Conservation (phyloP, 1,140 invertebrate genomes). For the Berghia stephanieae region DNA sequence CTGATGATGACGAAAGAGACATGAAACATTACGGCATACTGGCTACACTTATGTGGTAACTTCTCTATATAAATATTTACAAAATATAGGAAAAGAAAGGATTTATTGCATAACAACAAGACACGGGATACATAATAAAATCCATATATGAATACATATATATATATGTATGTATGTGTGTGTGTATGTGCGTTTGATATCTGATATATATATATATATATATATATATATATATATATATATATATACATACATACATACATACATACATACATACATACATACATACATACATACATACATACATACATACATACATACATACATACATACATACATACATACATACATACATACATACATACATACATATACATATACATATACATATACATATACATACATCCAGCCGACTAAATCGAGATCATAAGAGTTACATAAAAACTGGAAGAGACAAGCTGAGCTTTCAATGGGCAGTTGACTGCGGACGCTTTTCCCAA, state of each 20-base stretch:
- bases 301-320: background rate
- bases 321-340: background rate
- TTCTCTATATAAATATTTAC: too few relatives aligned
- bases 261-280: slow-evolving; percentile 24
- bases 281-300: slow-evolving; percentile 8
- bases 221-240: slow-evolving; percentile 24
- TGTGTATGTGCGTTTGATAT: background rate
- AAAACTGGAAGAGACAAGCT: too few relatives aligned
- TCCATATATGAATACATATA: background rate
- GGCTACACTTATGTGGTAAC: too few relatives aligned
- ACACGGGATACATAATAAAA: background rate
- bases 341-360: background rate
- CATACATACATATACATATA: background rate
- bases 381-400: background rate
- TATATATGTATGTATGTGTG: background rate
- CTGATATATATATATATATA: slow-evolving; percentile 16
- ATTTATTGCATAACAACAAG: too few relatives aligned
- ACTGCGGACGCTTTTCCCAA: too few relatives aligned
- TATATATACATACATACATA: slow-evolving; percentile 18
- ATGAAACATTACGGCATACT: too few relatives aligned
- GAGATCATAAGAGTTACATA: too few relatives aligned
- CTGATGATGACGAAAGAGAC: too few relatives aligned
- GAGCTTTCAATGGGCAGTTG: too few relatives aligned
- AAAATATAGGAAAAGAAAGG: too few relatives aligned
- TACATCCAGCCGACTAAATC: too few relatives aligned